phyloP scores from a whole-genome alignment of 2,888 invertebrate genomes.

The Ptychoptera contaminata region DNA sequence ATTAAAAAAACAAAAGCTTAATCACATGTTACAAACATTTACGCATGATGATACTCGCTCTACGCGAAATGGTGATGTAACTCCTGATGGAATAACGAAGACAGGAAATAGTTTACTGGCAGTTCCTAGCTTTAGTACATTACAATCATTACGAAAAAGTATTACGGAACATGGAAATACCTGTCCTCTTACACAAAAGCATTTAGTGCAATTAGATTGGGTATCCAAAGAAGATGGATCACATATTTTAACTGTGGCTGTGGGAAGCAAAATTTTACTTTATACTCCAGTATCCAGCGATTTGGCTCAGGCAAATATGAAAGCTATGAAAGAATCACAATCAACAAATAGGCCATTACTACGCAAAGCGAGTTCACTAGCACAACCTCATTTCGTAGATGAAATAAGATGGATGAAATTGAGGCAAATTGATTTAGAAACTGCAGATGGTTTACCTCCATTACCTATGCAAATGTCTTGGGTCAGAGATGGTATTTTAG shows the following conservation, averaged over 20 bases:
- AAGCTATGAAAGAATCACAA: slow-evolving; percentile 77
- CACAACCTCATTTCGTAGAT: slow-evolving; percentile 76
- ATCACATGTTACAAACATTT: slow-evolving; percentile 67
- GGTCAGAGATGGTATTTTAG: slow-evolving; percentile 94
- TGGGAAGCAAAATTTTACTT: slow-evolving; percentile 81
- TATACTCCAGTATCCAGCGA: slow-evolving; percentile 91
- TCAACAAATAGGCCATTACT: slow-evolving; percentile 70
- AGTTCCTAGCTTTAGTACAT: slow-evolving; percentile 79
- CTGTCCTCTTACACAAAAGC: slow-evolving; percentile 79
- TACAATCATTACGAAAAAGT: slow-evolving; percentile 72
- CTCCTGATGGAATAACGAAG: slow-evolving; percentile 24
- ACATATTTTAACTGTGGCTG: slow-evolving; percentile 91
- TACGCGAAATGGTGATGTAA: slow-evolving; percentile 35
- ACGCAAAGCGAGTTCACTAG: slow-evolving; percentile 80
- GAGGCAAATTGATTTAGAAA: slow-evolving; percentile 73
- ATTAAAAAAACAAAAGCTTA: slow-evolving; percentile 67
- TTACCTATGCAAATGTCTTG: slow-evolving; percentile 97
- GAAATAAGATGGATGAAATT: slow-evolving; percentile 96
- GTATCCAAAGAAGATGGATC: slow-evolving; percentile 98
- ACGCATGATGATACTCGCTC: slow-evolving; percentile 58
- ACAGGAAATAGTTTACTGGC: slow-evolving; percentile 42
- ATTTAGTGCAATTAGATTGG: slow-evolving; percentile 94
- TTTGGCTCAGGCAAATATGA: slow-evolving; percentile 85
- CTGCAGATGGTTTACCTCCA: slow-evolving; percentile 91
- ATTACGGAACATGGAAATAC: slow-evolving; percentile 87